Percentiles rank a stretch among this genome's conserved stretches.
Conservation (phyloP, 2,797 vertebrate species). For the Notamacropus eugenii region DNA sequence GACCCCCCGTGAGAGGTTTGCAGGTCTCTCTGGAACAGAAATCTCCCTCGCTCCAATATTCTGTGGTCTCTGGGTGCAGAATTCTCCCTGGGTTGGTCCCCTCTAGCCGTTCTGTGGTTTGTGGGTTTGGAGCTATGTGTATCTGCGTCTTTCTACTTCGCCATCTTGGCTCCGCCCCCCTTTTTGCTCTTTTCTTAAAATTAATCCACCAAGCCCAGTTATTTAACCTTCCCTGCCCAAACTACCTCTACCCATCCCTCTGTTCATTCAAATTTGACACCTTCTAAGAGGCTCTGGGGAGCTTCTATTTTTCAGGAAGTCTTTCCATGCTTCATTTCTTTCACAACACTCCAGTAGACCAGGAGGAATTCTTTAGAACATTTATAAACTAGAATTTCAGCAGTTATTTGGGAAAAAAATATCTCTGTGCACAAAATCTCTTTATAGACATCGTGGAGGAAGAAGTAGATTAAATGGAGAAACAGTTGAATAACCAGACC, state of each 20-base stretch:
- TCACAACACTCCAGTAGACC: background rate
- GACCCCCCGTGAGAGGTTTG: no score
- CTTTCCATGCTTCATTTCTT: slow-evolving; percentile 5
- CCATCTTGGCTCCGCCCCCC: no score
- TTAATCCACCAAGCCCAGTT: background rate
- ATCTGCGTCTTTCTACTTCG: no score
- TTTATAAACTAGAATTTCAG: background rate
- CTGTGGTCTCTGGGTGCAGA: no score
- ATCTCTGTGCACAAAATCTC: background rate
- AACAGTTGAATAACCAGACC: background rate
- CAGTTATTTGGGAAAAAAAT: background rate
- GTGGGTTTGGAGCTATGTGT: no score
- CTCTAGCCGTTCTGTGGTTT: no score
- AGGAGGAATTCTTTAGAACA: background rate
- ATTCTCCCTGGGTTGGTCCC: no score
- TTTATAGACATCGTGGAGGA: background rate
- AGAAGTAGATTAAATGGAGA: background rate
- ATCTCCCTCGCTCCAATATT: no score
- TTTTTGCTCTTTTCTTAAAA: slow-evolving; percentile 14
- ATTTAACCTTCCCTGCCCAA: background rate
- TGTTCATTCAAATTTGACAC: background rate
- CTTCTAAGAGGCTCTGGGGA: slow-evolving; percentile 22
- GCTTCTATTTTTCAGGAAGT: slow-evolving; percentile 2
- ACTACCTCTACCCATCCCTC: background rate
- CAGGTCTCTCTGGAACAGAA: no score